Evolutionary conservation across 2,888 invertebrate species (phyloP).

Genomic region (Macropis europaea): DNA sequence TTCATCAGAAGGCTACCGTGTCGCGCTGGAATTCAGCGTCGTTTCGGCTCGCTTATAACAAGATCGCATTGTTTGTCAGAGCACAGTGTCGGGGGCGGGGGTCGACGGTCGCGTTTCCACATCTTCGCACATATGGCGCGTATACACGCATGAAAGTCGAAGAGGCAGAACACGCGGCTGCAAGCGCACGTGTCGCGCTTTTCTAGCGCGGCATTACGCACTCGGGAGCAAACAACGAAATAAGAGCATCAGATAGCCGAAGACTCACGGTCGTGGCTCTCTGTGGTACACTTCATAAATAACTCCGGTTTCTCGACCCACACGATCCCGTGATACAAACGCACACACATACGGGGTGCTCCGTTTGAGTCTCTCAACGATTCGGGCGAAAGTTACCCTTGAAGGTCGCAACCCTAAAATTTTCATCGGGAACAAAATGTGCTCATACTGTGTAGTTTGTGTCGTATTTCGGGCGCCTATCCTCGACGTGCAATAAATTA

Average conservation of each 20-base stretch:
- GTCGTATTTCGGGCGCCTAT: too few species aligned
- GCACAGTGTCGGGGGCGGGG: not conserved
- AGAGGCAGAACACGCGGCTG: constrained; percentile 29
- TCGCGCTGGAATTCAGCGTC: constrained; percentile 8
- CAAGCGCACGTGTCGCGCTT: constrained; percentile 69
- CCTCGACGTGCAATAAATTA: too few species aligned
- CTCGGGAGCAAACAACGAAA: constrained; percentile 69
- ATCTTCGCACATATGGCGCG: constrained; percentile 33
- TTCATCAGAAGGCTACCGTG: constrained; percentile 17
- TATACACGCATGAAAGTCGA: constrained; percentile 17
- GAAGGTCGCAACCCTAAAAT: too few species aligned
- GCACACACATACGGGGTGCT: not conserved
- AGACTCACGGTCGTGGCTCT: constrained; percentile 44
- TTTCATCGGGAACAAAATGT: too few species aligned
- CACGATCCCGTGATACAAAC: constrained; percentile 19
- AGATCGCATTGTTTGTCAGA: constrained; percentile 18
- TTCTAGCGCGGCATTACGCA: constrained; percentile 62
- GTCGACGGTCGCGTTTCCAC: not conserved
- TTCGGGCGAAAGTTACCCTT: too few species aligned
- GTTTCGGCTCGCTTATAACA: not conserved
- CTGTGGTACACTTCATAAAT: constrained; percentile 67
- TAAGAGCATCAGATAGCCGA: constrained; percentile 69
- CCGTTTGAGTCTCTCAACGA: too few species aligned
- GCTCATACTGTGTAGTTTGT: too few species aligned
- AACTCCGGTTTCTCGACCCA: constrained; percentile 61